A percentile compares a stretch with the other conserved stretches of the same genome.
Conservation (phyloP, 2,888 invertebrate genomes). For the Agrotis segetum region DNA sequence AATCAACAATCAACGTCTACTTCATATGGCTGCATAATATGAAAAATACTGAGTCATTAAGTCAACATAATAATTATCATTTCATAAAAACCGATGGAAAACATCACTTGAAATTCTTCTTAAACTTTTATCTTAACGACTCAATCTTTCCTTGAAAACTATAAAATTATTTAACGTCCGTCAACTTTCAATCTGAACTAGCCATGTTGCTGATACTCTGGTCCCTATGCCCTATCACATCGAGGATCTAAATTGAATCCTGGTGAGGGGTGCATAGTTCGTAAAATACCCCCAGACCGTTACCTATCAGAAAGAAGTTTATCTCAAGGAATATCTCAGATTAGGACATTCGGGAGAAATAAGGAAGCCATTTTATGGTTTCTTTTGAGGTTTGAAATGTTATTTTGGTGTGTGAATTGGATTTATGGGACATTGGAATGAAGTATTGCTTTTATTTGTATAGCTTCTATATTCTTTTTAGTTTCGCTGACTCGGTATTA, state of each 20-base stretch:
- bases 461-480: neutral
- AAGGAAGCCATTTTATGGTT: constrained; percentile 58
- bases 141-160: constrained; percentile 40
- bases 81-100: neutral
- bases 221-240: constrained; percentile 81
- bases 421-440: constrained; percentile 9
- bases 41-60: neutral
- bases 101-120: neutral
- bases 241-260: constrained; percentile 89
- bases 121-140: constrained; percentile 23
- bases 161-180: constrained; percentile 60
- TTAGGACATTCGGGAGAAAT: constrained; percentile 63
- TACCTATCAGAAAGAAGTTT: constrained; percentile 65
- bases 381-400: constrained; percentile 45
- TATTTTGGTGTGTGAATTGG: constrained; percentile 35
- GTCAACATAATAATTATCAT: neutral
- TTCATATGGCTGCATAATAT: neutral
- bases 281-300: constrained; percentile 78
- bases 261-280: constrained; percentile 80
- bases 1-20: neutral
- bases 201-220: constrained; percentile 69
- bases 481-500: no score
- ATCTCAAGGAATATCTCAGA: constrained; percentile 66
- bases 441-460: constrained; percentile 4
- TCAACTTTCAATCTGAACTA: constrained; percentile 54